Percentiles rank a stretch among this genome's conserved stretches.
phyloP scores from a whole-genome alignment of 2,888 invertebrate genomes.

The Idaea biselata region DNA sequence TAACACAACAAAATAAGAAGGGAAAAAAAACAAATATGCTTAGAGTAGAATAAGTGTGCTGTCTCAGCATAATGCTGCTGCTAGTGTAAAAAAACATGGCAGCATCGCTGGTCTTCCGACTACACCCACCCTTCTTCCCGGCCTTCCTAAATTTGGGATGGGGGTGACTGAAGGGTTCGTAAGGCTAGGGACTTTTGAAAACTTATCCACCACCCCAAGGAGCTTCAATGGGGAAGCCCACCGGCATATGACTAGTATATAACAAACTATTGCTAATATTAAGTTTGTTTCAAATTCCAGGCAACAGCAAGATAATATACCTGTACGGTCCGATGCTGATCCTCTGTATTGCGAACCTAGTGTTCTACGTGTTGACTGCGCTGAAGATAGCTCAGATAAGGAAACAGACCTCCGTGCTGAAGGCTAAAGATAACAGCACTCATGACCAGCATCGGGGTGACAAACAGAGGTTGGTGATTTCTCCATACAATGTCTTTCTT shows the following conservation, averaged over 20 bases:
- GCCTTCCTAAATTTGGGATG: too few species aligned
- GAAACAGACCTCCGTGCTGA: constrained; percentile 58
- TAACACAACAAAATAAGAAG: too few species aligned
- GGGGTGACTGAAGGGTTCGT: too few species aligned
- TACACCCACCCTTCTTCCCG: too few species aligned
- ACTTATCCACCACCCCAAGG: too few species aligned
- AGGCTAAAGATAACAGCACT: constrained; percentile 60
- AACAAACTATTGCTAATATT: not conserved
- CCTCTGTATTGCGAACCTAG: constrained; percentile 58
- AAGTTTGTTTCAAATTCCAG: constrained; percentile 41
- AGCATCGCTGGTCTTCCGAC: too few species aligned
- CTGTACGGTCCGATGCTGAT: constrained; percentile 64
- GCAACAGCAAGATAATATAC: constrained; percentile 57
- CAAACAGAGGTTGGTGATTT: constrained; percentile 52
- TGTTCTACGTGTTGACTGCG: constrained; percentile 64
- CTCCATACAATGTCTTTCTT: not conserved
- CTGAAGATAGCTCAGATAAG: constrained; percentile 63
- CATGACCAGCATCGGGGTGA: constrained; percentile 61
- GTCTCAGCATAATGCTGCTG: too few species aligned
- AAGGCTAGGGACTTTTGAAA: too few species aligned
- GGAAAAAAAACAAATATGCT: too few species aligned
- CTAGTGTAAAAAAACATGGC: too few species aligned
- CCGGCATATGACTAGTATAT: not conserved
- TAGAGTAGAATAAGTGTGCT: too few species aligned
- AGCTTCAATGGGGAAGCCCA: too few species aligned